Conservation (phyloP, 2,888 invertebrate genomes). For the Aporophyla nigra region DNA sequence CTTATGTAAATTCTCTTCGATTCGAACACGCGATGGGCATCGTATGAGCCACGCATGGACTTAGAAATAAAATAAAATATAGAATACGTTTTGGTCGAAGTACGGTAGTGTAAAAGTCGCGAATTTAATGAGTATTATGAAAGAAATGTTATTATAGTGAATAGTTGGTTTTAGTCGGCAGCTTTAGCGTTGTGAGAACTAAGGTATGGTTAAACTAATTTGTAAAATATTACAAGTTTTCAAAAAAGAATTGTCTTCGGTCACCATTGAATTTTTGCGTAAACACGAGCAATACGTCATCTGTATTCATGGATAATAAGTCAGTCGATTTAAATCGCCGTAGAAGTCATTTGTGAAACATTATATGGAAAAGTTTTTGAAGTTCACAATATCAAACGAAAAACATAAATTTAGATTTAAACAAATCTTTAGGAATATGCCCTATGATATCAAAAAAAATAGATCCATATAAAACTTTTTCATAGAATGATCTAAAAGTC, state of each 20-base stretch:
- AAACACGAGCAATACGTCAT: constrained; percentile 18
- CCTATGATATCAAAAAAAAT: background rate
- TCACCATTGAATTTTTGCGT: constrained; percentile 42
- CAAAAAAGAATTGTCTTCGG: constrained; percentile 37
- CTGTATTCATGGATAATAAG: constrained; percentile 27
- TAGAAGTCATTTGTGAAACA: constrained; percentile 14
- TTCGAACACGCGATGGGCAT: constrained; percentile 59
- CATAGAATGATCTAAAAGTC: constrained; percentile 40
- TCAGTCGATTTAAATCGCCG: constrained; percentile 17
- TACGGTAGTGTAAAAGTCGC: constrained; percentile 53
- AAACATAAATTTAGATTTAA: background rate
- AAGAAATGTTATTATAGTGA: constrained; percentile 60
- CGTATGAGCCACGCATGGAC: constrained; percentile 56
- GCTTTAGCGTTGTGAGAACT: constrained; percentile 61
- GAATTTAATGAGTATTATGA: constrained; percentile 68
- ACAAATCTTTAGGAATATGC: too few relatives aligned
- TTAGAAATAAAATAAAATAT: constrained; percentile 52
- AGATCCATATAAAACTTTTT: constrained; percentile 20
- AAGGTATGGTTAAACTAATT: constrained; percentile 44
- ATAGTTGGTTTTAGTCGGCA: constrained; percentile 62
- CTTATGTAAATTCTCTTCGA: constrained; percentile 62
- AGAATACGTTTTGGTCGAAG: constrained; percentile 39
- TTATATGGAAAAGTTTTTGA: constrained; percentile 19
- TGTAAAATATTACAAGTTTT: constrained; percentile 49
- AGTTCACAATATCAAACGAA: background rate